Conservation (phyloP, 2,113 vertebrate species). For the Apteryx mantelli region DNA sequence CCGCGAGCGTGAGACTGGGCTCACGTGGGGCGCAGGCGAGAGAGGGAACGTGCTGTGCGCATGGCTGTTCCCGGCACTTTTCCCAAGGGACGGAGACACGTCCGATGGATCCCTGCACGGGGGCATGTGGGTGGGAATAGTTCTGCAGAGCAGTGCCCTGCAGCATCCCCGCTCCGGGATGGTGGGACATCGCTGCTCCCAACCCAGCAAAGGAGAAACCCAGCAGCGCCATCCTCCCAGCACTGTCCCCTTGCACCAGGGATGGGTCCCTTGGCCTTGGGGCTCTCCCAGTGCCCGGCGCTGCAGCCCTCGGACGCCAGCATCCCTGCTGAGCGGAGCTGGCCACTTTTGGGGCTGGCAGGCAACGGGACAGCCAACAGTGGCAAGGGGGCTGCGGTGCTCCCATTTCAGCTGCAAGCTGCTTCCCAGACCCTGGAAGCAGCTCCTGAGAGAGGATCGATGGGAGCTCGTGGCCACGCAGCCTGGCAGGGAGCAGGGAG, state of each 20-base stretch:
- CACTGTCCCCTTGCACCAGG: fast-evolving
- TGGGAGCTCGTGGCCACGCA: neutral
- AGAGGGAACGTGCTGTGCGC: neutral
- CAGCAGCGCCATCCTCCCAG: neutral
- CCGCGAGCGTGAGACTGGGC: fast-evolving
- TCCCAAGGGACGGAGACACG: neutral
- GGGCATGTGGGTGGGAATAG: neutral
- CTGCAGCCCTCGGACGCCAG: too few species aligned
- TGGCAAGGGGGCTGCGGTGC: too few species aligned
- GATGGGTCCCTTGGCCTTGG: neutral
- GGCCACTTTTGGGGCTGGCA: too few species aligned
- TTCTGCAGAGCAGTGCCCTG: neutral
- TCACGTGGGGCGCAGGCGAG: neutral
- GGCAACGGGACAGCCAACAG: too few species aligned
- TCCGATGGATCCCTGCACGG: fast-evolving
- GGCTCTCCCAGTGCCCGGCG: neutral
- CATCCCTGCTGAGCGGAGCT: too few species aligned
- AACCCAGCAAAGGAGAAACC: neutral
- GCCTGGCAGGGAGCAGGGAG: neutral
- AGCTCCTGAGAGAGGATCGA: neutral
- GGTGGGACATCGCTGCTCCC: neutral
- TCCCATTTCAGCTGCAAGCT: neutral
- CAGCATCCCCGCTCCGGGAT: too few species aligned
- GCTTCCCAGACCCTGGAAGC: neutral
- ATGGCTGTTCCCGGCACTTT: neutral